phyloP scores from a whole-genome alignment of 2,797 vertebrate genomes.

The Micropoecilia bifurca region DNA sequence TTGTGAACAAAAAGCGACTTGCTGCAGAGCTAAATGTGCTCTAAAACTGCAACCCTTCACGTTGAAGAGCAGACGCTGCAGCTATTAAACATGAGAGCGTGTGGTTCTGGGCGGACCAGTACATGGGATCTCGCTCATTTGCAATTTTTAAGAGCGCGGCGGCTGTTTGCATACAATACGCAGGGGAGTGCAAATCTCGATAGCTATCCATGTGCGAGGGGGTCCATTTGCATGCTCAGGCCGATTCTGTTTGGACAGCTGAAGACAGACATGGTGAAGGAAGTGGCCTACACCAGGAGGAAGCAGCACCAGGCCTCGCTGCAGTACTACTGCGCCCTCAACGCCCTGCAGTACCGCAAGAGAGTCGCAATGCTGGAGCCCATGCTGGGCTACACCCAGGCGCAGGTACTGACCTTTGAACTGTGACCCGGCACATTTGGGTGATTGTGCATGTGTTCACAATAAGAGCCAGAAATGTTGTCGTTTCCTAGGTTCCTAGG shows the following conservation, averaged over 20 bases:
- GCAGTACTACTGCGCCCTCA: conserved; percentile 97
- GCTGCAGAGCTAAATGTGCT: conserved; percentile 5
- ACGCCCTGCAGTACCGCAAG: conserved; percentile 95
- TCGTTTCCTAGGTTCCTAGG: neutral
- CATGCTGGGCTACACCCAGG: conserved; percentile 92
- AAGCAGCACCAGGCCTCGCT: conserved; percentile 96
- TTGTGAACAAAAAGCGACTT: conserved; percentile 17
- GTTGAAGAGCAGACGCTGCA: conserved; percentile 16
- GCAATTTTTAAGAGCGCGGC: conserved; percentile 5
- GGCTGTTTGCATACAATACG: conserved; percentile 42
- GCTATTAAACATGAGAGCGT: neutral
- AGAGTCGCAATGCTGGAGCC: conserved; percentile 94
- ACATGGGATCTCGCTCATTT: conserved; percentile 30
- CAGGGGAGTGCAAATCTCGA: conserved; percentile 19
- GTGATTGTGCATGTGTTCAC: conserved; percentile 7
- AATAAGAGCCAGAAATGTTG: neutral
- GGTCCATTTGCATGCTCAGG: conserved; percentile 37
- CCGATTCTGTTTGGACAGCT: conserved; percentile 76
- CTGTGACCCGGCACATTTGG: neutral
- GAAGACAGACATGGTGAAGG: conserved; percentile 89
- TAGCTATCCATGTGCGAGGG: neutral
- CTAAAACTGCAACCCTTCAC: neutral
- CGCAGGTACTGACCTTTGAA: conserved; percentile 85
- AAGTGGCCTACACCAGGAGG: conserved; percentile 92
- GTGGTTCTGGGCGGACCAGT: neutral